These are phyloP conservation scores for Tribolium madens DNA, from an alignment of 1,140 invertebrate genomes.

Conservation along the genomic window DNA sequence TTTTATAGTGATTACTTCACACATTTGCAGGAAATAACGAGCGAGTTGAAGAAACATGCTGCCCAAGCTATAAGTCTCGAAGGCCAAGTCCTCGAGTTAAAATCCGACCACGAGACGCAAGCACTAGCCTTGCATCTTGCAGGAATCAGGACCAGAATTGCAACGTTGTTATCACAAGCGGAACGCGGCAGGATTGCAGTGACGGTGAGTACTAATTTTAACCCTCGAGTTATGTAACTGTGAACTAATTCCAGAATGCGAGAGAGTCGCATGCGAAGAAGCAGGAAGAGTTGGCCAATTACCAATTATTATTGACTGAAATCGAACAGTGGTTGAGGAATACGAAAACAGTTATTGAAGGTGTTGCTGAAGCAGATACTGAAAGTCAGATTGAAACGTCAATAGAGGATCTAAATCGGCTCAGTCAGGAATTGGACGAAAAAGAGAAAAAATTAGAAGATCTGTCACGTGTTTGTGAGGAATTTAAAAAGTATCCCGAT, in stretches of 20 bases:
- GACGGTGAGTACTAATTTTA: constrained; percentile 66
- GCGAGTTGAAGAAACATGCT: constrained; percentile 71
- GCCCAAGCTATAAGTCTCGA: constrained; percentile 70
- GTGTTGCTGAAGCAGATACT: constrained; percentile 51
- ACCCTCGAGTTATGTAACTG: background rate
- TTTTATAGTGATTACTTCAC: constrained; percentile 19
- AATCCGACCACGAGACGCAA: constrained; percentile 69
- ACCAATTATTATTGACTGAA: constrained; percentile 73
- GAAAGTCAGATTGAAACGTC: constrained; percentile 67
- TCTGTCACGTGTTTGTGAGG: constrained; percentile 70
- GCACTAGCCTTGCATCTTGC: constrained; percentile 67
- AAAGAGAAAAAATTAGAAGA: constrained; percentile 72
- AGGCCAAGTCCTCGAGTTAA: constrained; percentile 67
- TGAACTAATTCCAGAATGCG: constrained; percentile 65
- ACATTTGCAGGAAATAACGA: constrained; percentile 70
- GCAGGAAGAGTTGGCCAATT: constrained; percentile 71
- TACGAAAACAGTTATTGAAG: constrained; percentile 58
- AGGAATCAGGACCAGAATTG: constrained; percentile 69
- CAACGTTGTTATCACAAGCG: constrained; percentile 72
- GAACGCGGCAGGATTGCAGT: constrained; percentile 71
- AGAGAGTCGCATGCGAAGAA: constrained; percentile 69
- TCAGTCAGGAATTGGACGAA: constrained; percentile 71
- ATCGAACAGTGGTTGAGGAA: constrained; percentile 73
- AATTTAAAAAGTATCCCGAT: constrained; percentile 66
- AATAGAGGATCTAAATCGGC: constrained; percentile 66